These are phyloP conservation scores for Erynnis tages DNA, from an alignment of 2,888 invertebrate species.

Conservation along the genomic window DNA sequence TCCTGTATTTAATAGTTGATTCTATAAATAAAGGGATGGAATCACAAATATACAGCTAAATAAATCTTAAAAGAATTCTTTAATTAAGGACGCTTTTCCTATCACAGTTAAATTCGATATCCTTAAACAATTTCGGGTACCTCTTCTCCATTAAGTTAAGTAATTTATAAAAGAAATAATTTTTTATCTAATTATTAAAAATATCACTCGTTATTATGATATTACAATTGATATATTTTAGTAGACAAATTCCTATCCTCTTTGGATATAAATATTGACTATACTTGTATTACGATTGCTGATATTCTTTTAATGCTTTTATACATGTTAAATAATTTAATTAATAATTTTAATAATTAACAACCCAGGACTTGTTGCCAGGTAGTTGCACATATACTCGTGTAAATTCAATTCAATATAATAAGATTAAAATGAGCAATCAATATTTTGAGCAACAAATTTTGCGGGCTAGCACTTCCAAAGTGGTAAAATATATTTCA, in stretches of 20 bases:
- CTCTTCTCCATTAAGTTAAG: too few species aligned
- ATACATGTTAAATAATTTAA: too few species aligned
- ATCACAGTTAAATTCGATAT: constrained; percentile 66
- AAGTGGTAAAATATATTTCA: constrained; percentile 25
- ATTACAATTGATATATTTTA: too few species aligned
- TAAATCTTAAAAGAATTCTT: constrained; percentile 4
- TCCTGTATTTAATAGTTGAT: constrained; percentile 6
- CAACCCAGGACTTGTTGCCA: background rate
- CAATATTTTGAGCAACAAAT: constrained; percentile 37
- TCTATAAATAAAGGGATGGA: background rate
- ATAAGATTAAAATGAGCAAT: constrained; percentile 50
- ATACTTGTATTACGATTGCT: too few species aligned
- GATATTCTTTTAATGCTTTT: too few species aligned
- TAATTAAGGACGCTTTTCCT: constrained; percentile 33
- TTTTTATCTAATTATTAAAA: too few species aligned
- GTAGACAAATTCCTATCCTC: too few species aligned
- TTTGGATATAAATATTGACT: too few species aligned
- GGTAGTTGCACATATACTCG: background rate
- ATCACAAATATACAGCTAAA: background rate
- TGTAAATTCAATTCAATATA: constrained; percentile 14
- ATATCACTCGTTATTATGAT: too few species aligned
- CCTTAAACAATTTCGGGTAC: constrained; percentile 15
- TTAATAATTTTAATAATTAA: too few species aligned
- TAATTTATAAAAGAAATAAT: background rate
- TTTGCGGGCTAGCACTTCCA: constrained; percentile 1